Evolutionary conservation across 2,888 invertebrate species (phyloP).

Genomic region (Kryphioiulus occultus): DNA sequence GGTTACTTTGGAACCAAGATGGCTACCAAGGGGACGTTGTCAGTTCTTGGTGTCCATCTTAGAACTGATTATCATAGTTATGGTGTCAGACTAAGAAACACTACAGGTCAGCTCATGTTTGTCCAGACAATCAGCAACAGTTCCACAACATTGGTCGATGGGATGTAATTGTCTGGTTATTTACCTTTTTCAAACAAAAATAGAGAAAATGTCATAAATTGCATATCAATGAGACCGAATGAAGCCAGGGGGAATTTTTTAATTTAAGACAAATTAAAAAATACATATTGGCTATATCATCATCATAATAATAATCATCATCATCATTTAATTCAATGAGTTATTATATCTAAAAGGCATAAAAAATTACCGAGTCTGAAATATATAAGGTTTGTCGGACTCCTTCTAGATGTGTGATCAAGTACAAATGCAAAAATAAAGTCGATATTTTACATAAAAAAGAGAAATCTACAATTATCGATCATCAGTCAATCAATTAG

Average conservation of each 20-base stretch:
- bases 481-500: slow-evolving; percentile 13
- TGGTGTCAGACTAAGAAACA: neutral
- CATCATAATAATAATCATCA: slow-evolving; percentile 43
- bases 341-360: slow-evolving; percentile 45
- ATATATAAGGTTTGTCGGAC: slow-evolving; percentile 45
- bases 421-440: slow-evolving; percentile 46
- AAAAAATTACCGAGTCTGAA: slow-evolving; percentile 46
- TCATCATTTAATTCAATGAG: slow-evolving; percentile 25
- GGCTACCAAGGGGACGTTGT: too few relatives aligned
- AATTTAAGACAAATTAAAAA: slow-evolving; percentile 48
- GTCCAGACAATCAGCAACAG: neutral
- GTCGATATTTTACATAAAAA: slow-evolving; percentile 41
- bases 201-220: neutral
- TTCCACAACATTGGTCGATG: neutral
- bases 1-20: neutral
- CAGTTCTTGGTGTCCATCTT: too few relatives aligned
- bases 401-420: slow-evolving; percentile 29
- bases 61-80: neutral
- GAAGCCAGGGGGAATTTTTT: slow-evolving; percentile 37
- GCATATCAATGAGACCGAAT: neutral
- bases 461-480: slow-evolving; percentile 43
- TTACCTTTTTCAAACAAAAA: neutral
- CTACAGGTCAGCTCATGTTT: neutral
- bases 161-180: neutral
- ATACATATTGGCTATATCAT: slow-evolving; percentile 46